Conservation (phyloP, 2,113 vertebrate species). For the Clarias macrocephalus region DNA sequence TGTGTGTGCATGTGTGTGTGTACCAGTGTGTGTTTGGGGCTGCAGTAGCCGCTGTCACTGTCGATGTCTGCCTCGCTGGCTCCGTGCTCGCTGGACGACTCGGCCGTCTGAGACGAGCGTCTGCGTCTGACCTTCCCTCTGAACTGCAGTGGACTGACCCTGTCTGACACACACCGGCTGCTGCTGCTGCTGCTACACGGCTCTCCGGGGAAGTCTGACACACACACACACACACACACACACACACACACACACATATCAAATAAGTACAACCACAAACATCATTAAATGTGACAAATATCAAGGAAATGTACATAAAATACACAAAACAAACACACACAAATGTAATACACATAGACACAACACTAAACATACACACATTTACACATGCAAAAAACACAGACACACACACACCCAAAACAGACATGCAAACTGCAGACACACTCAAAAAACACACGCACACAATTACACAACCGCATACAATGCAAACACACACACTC, state of each 20-base stretch:
- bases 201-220: constrained; percentile 89
- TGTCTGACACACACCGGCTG: constrained; percentile 78
- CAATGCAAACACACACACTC: neutral
- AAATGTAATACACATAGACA: neutral
- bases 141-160: constrained; percentile 78
- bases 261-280: too few species aligned
- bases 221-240: neutral
- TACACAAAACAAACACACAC: too few species aligned
- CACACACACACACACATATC: neutral
- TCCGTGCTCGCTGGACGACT: constrained; percentile 88
- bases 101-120: constrained; percentile 82
- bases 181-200: constrained; percentile 69
- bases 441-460: neutral
- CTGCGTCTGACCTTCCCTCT: constrained; percentile 84
- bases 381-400: neutral
- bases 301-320: too few species aligned
- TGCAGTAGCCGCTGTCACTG: constrained; percentile 97
- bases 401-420: neutral
- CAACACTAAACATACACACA: neutral
- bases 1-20: neutral
- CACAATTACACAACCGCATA: neutral
- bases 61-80: constrained; percentile 94
- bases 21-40: constrained; percentile 84
- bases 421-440: too few species aligned
- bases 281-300: too few species aligned